phyloP scores from a whole-genome alignment of 2,797 vertebrate species.

The Selene dorsalis region DNA sequence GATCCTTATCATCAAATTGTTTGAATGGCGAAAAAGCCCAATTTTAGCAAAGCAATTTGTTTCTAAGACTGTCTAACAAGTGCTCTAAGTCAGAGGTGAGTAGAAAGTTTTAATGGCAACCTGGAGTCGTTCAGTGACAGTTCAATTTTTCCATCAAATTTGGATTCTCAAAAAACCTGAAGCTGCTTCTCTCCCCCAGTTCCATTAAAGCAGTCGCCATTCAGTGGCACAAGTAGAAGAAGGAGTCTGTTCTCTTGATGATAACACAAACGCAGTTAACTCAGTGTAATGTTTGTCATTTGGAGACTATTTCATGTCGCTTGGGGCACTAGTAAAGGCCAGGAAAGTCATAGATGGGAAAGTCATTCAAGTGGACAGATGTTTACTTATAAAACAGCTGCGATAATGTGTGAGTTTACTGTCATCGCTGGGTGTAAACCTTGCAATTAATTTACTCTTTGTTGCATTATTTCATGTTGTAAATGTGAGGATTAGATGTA shows the following conservation, averaged over 20 bases:
- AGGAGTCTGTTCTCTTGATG: neutral
- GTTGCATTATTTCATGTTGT: neutral
- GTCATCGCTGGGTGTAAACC: neutral
- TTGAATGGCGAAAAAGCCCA: neutral
- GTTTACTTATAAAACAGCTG: neutral
- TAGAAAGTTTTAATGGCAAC: neutral
- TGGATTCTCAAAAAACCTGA: slow-evolving; percentile 4
- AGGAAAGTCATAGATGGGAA: neutral
- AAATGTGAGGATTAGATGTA: neutral
- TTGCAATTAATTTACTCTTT: neutral
- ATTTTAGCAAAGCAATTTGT: neutral
- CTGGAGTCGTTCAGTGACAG: neutral
- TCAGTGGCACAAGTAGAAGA: neutral
- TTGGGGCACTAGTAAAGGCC: neutral
- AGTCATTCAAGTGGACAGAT: neutral
- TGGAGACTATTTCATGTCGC: neutral
- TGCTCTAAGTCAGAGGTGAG: neutral
- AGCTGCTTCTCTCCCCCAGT: neutral
- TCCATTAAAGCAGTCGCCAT: neutral
- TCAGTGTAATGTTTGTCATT: slow-evolving; percentile 1
- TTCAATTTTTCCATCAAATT: neutral
- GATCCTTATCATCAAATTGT: neutral
- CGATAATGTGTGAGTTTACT: neutral
- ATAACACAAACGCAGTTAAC: slow-evolving; percentile 7
- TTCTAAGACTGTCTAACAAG: neutral